phyloP scores from a whole-genome alignment of 2,888 invertebrate genomes.

The Tipula unca region DNA sequence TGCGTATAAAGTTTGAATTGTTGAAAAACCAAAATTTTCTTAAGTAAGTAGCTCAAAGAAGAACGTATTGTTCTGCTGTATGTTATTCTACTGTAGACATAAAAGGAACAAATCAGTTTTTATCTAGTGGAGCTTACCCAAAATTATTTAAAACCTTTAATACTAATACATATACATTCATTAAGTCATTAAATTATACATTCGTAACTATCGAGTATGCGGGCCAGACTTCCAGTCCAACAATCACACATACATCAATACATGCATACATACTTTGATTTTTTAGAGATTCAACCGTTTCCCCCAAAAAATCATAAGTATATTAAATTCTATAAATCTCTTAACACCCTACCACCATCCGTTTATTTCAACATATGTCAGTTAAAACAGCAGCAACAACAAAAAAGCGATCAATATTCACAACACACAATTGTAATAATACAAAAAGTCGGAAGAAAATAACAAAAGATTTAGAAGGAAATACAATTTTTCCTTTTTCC shows the following conservation, averaged over 20 bases:
- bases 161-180: too few relatives aligned
- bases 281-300: not conserved
- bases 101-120: too few relatives aligned
- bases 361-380: not conserved
- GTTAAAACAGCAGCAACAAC: not conserved
- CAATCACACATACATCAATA: not conserved
- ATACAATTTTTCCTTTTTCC: not conserved
- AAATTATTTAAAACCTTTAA: too few relatives aligned
- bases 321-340: not conserved
- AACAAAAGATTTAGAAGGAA: not conserved
- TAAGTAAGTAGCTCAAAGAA: too few relatives aligned
- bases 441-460: conserved; percentile 8
- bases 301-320: not conserved
- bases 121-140: too few relatives aligned
- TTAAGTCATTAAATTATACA: too few relatives aligned
- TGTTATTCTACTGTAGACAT: too few relatives aligned
- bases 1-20: too few relatives aligned
- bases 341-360: not conserved
- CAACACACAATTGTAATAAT: conserved; percentile 2
- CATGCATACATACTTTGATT: not conserved
- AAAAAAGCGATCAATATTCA: not conserved
- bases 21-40: too few relatives aligned
- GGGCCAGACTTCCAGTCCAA: too few relatives aligned
- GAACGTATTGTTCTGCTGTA: too few relatives aligned
- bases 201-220: too few relatives aligned